A percentile compares a stretch with the other conserved stretches of the same genome.
phyloP scores from a whole-genome alignment of 2,888 invertebrate species.

The Minunthozetes semirufus region DNA sequence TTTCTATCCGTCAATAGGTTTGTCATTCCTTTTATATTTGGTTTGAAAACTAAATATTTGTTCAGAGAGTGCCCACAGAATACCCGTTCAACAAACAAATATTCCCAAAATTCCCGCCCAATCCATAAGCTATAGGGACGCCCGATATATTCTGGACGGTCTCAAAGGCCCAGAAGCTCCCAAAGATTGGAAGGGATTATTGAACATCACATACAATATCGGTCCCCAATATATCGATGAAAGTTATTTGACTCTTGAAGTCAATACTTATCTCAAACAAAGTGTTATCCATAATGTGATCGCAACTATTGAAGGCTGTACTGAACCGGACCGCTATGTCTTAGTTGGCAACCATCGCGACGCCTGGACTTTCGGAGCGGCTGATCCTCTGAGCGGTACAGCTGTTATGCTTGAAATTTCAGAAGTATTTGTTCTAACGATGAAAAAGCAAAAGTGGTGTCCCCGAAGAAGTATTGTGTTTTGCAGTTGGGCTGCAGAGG shows the following conservation, averaged over 20 bases:
- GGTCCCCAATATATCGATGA: conserved; percentile 39
- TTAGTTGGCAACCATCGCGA: conserved; percentile 54
- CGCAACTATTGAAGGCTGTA: conserved; percentile 45
- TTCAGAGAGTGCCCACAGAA: conserved; percentile 11
- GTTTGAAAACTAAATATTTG: not conserved
- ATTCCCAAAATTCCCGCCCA: conserved; percentile 40
- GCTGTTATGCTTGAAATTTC: conserved; percentile 52
- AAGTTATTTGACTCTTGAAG: conserved; percentile 32
- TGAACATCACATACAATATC: conserved; percentile 39
- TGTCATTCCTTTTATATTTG: not conserved
- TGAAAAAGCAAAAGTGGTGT: conserved; percentile 49
- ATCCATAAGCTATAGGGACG: conserved; percentile 42
- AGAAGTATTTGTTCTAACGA: conserved; percentile 47
- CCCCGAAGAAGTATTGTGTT: conserved; percentile 52
- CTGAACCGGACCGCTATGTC: conserved; percentile 51
- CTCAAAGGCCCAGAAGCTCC: conserved; percentile 39
- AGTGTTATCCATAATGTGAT: conserved; percentile 46
- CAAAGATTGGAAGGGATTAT: conserved; percentile 37
- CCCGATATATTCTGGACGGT: conserved; percentile 38
- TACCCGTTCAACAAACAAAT: not conserved
- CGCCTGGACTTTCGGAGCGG: conserved; percentile 53
- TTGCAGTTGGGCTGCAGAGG: conserved; percentile 54
- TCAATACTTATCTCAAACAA: conserved; percentile 36
- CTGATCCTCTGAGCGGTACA: conserved; percentile 53
- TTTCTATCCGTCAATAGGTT: conserved; percentile 6